These are phyloP conservation scores for Notocelia uddmanniana DNA, from an alignment of 2,888 invertebrate species.

Conservation along the genomic window DNA sequence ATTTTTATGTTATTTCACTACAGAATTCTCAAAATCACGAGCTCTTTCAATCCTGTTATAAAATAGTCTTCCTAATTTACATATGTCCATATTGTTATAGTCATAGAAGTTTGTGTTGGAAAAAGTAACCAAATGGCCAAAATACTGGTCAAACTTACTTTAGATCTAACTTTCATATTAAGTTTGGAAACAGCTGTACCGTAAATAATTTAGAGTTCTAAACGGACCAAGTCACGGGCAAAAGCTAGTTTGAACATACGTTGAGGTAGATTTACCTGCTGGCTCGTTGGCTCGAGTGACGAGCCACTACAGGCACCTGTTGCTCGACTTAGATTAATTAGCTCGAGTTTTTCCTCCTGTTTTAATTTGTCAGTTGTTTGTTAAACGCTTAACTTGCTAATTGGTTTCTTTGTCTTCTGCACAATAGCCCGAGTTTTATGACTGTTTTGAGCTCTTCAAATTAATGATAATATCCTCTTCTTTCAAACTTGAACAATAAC, in stretches of 20 bases:
- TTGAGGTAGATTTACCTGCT: not conserved
- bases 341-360: slow-evolving; percentile 23
- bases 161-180: too few species aligned
- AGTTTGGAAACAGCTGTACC: too few species aligned
- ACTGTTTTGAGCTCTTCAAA: slow-evolving; percentile 15
- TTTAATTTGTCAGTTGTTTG: slow-evolving; percentile 40
- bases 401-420: slow-evolving; percentile 35
- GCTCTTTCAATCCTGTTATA: too few species aligned
- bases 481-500: not conserved
- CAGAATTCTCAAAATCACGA: too few species aligned
- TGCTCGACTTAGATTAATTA: slow-evolving; percentile 31
- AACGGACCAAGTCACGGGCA: not conserved
- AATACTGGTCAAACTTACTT: too few species aligned
- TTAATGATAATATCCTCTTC: slow-evolving; percentile 7
- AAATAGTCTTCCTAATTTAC: too few species aligned
- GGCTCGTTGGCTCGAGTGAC: slow-evolving; percentile 4
- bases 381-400: slow-evolving; percentile 32
- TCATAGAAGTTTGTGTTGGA: too few species aligned
- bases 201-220: too few species aligned
- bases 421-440: slow-evolving; percentile 19
- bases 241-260: not conserved
- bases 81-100: too few species aligned
- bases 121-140: too few species aligned
- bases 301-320: slow-evolving; percentile 31
- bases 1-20: too few species aligned